Base-by-base conservation (phyloP, 2,113 vertebrate species). In the Hippopotamus amphibius region DNA sequence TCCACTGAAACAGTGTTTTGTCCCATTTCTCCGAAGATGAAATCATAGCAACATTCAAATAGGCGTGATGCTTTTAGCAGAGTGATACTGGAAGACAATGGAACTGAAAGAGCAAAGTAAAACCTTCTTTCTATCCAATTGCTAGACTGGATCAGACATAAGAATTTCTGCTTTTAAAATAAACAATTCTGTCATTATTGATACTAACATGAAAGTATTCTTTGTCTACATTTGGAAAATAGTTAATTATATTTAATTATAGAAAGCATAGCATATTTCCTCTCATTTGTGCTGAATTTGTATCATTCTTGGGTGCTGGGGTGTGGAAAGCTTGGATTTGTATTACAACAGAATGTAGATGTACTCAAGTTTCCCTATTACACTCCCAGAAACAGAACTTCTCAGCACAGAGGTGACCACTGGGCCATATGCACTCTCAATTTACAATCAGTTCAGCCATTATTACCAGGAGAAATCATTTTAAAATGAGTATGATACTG, bases 121-220 rank as follows among this genome's bases (percentile, higher is more conserved):
- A 97, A 92, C 15, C n/a, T 95, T 81, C 72, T 95, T 91, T 96
- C 72, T 92, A 81, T 46, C 17, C 82, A 97, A 71, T 74, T 85
- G 7, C 2, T 76, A 80, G 76, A 41, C 65, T 7, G 30, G 85
- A 61, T 88, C 3, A 6, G 37, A 66, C 80, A 79, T 33, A 93
- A 82, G 65, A 11, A 37, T 30, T 92, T 95, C 13, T 79, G 11
- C 21, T 76, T 93, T 81, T 33, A 69, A 76, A 76, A 69, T 69
- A 84, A 90, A 59, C 30, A 50, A 63, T 68, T 93, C 65, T 88
- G 7, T 2, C 65, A 15, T 66, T 66, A 17, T 66, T 59, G 30
- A 33, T 28, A 87, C 53, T 46, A 19, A 63, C 8, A 46, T 63
- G 46, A 59, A 63, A 43, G 11, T 50, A 7, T 57, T 65, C 65